phyloP scores from a whole-genome alignment of 2,888 invertebrate species.

The Fragum sueziense region DNA sequence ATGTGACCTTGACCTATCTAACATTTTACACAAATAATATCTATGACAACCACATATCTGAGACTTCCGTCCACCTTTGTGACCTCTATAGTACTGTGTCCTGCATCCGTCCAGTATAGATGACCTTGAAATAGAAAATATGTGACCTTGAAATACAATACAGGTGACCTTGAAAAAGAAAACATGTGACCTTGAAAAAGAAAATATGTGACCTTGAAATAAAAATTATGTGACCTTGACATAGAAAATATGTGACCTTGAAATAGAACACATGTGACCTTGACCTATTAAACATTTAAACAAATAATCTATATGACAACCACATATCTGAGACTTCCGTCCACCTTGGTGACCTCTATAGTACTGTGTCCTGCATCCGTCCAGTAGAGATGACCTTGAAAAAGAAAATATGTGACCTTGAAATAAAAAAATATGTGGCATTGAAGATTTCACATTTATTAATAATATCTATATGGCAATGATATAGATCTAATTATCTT shows the following conservation, averaged over 20 bases:
- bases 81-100: constrained; percentile 90
- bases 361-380: constrained; percentile 90
- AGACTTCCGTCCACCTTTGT: constrained; percentile 89
- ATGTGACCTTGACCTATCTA: constrained; percentile 83
- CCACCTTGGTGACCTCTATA: constrained; percentile 90
- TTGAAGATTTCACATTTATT: too few species aligned
- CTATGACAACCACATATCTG: constrained; percentile 90
- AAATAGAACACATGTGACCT: not conserved
- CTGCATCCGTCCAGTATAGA: constrained; percentile 94
- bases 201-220: constrained; percentile 59
- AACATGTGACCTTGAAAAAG: constrained; percentile 59
- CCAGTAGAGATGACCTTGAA: constrained; percentile 90
- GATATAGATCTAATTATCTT: too few species aligned
- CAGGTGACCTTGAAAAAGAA: constrained; percentile 83
- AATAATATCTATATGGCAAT: too few species aligned
- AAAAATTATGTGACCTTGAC: too few species aligned
- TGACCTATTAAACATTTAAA: too few species aligned
- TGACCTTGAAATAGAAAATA: constrained; percentile 83
- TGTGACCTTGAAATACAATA: constrained; percentile 61
- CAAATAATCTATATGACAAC: too few species aligned
- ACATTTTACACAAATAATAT: too few species aligned
- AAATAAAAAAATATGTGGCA: too few species aligned
- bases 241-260: too few species aligned
- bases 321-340: constrained; percentile 89
- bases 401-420: not conserved